Evolutionary conservation across 1,140 invertebrate genomes (phyloP), one percentile per base, ranked within the genome.

Genomic region (Kradibia gibbosae): DNA sequence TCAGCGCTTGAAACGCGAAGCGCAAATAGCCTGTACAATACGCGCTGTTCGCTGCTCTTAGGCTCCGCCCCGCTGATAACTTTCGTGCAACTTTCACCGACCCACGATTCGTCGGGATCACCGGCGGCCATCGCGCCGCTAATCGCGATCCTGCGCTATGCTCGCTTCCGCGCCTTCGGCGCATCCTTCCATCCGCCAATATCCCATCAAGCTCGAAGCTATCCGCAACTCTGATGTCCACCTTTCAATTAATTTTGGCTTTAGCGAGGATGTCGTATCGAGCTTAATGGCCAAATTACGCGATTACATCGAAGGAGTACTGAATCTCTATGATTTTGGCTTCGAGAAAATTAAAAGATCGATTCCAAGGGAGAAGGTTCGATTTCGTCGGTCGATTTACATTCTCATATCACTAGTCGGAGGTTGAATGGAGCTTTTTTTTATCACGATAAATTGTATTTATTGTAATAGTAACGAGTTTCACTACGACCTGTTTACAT

Each of bases 11-110:
- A 7, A 67, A 67, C n/a, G 34, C 39, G 42, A 53, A 11, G 42
- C 45, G 42, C 57, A 67, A 39, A 76, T 76, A 67, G 20, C 65
- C 65, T 28, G 76, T 48, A 10, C 8, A 22, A 70, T 78, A 48
- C 39, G n/a, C 34, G 17, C n/a, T n/a, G n/a, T 74, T 74, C 74
- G 8, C 71, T 17, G 8, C 17, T 50, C 10, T 22, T 20, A 55
- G 39, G 73, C 80, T 60, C 80, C 80, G 80, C 80, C 80, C 73
- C 48, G 42, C 42, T 42, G 67, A 71, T 72, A 60, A 53, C 50
- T 77, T 77, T 71, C 39, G 39, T 65, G 34, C 45, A 25, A 81
- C 75, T 81, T 81, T 25, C 72, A 50, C 25, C 53, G 57, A 60
- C 28, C 42, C 48, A 28, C 57, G 72, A 76, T 76, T 81, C 80